Evolutionary conservation across 2,888 invertebrate species (phyloP).

Genomic region (Caenorhabditis plicata): DNA sequence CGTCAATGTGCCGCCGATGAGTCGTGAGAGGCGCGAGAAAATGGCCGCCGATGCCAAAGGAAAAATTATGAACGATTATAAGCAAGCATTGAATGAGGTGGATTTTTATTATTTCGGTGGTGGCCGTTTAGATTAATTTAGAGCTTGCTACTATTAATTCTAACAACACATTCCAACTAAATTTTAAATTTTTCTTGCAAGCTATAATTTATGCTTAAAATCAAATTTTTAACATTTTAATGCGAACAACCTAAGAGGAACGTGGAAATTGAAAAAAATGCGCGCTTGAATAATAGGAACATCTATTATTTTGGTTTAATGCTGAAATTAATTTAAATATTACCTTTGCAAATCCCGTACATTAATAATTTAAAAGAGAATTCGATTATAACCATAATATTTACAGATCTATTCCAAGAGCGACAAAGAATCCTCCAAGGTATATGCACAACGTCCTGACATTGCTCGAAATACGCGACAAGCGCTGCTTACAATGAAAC

Average conservation of each 20-base stretch:
- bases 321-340: too few relatives aligned
- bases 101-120: too few relatives aligned
- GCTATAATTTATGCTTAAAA: too few relatives aligned
- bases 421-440: constrained; percentile 73
- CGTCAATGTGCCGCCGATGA: constrained; percentile 73
- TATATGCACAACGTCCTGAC: constrained; percentile 51
- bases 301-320: too few relatives aligned
- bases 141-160: background rate
- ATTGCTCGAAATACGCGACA: constrained; percentile 65
- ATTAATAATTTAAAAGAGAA: background rate
- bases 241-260: too few relatives aligned
- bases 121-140: constrained; percentile 1
- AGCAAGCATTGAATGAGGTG: constrained; percentile 52
- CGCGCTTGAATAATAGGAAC: too few relatives aligned
- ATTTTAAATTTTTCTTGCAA: too few relatives aligned
- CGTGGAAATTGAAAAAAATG: too few relatives aligned
- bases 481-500: constrained; percentile 35
- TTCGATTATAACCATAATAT: background rate
- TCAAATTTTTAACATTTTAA: too few relatives aligned
- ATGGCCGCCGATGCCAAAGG: constrained; percentile 79
- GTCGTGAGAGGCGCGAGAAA: constrained; percentile 86
- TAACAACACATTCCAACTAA: too few relatives aligned
- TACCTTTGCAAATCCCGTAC: too few relatives aligned
- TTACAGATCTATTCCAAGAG: constrained; percentile 69
- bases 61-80: constrained; percentile 70